Conservation (phyloP, 2,888 invertebrate species). For the Trissonchulus sp. region DNA sequence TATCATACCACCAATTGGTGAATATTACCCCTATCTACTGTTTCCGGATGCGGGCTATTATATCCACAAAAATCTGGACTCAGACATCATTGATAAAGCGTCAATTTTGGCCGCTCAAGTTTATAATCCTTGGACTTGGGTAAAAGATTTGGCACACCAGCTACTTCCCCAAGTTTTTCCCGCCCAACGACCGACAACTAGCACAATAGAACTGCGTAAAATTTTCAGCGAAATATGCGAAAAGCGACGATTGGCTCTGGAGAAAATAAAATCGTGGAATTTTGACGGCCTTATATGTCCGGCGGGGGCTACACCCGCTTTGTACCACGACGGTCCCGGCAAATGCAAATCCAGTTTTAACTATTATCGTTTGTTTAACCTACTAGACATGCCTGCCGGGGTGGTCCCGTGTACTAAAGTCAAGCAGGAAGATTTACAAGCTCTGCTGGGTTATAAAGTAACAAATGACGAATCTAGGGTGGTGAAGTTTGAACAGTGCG, state of each 20-base stretch:
- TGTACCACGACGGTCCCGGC: neutral
- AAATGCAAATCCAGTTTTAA: conserved; percentile 24
- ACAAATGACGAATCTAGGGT: neutral
- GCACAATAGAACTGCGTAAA: neutral
- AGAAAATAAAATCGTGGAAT: neutral
- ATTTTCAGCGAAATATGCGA: neutral
- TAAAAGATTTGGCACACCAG: neutral
- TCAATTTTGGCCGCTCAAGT: neutral
- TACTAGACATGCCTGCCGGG: conserved; percentile 19
- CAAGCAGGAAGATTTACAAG: neutral
- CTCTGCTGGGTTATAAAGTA: neutral
- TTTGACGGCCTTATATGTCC: neutral
- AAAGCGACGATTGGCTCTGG: neutral
- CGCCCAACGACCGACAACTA: neutral
- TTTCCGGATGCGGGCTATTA: conserved; percentile 15
- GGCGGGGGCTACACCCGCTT: neutral
- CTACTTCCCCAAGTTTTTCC: neutral
- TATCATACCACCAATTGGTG: neutral
- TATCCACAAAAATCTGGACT: neutral
- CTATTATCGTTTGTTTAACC: conserved; percentile 45
- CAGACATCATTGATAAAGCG: neutral
- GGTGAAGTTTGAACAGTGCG: neutral
- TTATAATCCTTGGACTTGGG: neutral
- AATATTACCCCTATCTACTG: neutral
- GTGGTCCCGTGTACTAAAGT: conserved; percentile 12